These are phyloP conservation scores for Ennomos quercinarius DNA, from an alignment of 2,888 invertebrate genomes.

Conservation along the genomic window DNA sequence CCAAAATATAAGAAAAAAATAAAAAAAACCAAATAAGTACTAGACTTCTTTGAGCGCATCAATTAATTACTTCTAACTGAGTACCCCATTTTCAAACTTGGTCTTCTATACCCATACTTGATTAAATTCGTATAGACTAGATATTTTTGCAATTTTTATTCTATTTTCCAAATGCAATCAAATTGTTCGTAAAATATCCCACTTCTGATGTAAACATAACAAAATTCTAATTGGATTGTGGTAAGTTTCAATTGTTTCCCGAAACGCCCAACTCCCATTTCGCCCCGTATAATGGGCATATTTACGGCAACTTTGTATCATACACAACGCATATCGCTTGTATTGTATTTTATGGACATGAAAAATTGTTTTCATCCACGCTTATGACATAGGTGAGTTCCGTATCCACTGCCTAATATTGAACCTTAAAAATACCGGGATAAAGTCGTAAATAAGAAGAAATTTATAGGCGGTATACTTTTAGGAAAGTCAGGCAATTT, in stretches of 20 bases:
- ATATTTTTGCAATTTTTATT: too few species aligned
- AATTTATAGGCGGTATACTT: constrained; percentile 1
- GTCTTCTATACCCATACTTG: too few species aligned
- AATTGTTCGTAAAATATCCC: too few species aligned
- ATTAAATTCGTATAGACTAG: too few species aligned
- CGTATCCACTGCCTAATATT: not conserved
- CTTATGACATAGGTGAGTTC: constrained; percentile 27
- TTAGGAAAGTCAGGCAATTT: constrained; percentile 24
- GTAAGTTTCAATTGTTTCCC: constrained; percentile 4
- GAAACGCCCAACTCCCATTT: constrained; percentile 2
- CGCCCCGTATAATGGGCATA: constrained; percentile 8
- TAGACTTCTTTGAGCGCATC: too few species aligned
- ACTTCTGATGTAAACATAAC: not conserved
- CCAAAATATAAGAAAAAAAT: too few species aligned
- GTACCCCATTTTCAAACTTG: too few species aligned
- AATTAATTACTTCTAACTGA: too few species aligned
- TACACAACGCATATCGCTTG: constrained; percentile 20
- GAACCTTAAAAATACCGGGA: not conserved
- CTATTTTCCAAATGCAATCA: too few species aligned
- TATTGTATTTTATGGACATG: constrained; percentile 28
- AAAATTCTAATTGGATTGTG: not conserved
- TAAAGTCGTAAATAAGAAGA: constrained; percentile 4
- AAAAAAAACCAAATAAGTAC: too few species aligned
- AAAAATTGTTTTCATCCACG: constrained; percentile 29
- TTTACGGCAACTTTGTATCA: constrained; percentile 23